phyloP scores from a whole-genome alignment of 2,888 invertebrate species.

The Hirtodrosophila duncani region DNA sequence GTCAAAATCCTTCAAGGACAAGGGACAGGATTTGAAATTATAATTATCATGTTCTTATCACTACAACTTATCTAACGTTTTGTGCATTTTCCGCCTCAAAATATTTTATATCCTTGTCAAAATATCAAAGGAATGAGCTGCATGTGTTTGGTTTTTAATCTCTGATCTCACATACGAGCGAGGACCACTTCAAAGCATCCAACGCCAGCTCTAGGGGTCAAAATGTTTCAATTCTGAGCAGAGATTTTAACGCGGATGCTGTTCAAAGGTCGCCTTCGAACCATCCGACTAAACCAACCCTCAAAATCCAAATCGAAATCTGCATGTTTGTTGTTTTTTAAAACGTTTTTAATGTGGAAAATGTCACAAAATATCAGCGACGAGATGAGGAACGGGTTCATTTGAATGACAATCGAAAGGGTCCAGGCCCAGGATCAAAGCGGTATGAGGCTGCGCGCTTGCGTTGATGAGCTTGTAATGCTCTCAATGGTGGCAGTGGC shows the following conservation, averaged over 20 bases:
- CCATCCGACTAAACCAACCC: conserved; percentile 12
- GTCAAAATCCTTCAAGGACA: too few relatives aligned
- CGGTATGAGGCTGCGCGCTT: conserved; percentile 30
- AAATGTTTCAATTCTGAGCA: conserved; percentile 66
- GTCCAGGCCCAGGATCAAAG: too few relatives aligned
- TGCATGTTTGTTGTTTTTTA: conserved; percentile 61
- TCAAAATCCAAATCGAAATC: conserved; percentile 34
- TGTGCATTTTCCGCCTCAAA: conserved; percentile 17
- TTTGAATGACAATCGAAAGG: conserved; percentile 64
- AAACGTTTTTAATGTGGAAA: conserved; percentile 69
- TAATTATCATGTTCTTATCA: conserved; percentile 22
- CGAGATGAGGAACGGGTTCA: conserved; percentile 58
- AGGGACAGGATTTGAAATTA: too few relatives aligned
- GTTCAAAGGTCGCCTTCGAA: conserved; percentile 17
- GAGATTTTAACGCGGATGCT: conserved; percentile 71
- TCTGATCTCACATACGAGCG: conserved; percentile 41
- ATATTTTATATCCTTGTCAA: conserved; percentile 20
- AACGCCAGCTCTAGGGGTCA: conserved; percentile 61
- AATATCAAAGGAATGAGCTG: conserved; percentile 11
- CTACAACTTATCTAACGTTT: conserved; percentile 5
- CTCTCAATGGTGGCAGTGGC: conserved; percentile 31
- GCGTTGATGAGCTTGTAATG: conserved; percentile 70
- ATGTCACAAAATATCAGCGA: conserved; percentile 67
- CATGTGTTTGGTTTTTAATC: conserved; percentile 47
- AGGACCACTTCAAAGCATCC: conserved; percentile 49